A percentile compares a stretch with the other conserved stretches of the same genome.
Evolutionary conservation across 2,888 invertebrate species (phyloP).

Genomic region (Dicranocentrus wangi): DNA sequence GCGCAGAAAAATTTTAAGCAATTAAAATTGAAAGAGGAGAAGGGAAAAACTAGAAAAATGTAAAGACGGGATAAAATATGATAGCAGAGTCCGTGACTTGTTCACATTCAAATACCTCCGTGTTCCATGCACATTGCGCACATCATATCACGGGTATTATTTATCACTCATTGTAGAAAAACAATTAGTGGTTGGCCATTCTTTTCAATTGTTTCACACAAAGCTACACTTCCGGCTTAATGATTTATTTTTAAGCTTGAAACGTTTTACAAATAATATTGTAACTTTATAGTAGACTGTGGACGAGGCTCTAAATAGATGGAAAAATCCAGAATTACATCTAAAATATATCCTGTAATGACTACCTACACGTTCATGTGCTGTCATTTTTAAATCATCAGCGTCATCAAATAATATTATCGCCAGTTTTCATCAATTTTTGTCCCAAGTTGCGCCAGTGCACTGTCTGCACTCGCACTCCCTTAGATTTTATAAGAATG

Average conservation of each 20-base stretch:
- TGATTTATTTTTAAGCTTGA: slow-evolving; percentile 19
- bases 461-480: background rate
- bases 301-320: background rate
- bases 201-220: slow-evolving; percentile 20
- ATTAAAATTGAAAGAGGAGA: background rate
- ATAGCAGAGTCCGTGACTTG: slow-evolving; percentile 18
- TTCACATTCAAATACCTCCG: background rate
- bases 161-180: background rate
- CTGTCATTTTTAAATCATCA: slow-evolving; percentile 26
- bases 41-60: slow-evolving; percentile 2
- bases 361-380: background rate
- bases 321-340: background rate
- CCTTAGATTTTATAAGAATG: background rate
- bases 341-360: background rate
- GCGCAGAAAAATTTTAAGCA: slow-evolving; percentile 9
- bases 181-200: slow-evolving; percentile 3
- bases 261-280: background rate
- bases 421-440: background rate
- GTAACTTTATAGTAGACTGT: slow-evolving; percentile 4
- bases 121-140: background rate
- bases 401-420: slow-evolving; percentile 24
- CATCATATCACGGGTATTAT: background rate
- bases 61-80: background rate
- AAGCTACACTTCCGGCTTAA: slow-evolving; percentile 5
- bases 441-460: background rate